Conservation (phyloP, 2,797 vertebrate species). For the Borostomias antarcticus region DNA sequence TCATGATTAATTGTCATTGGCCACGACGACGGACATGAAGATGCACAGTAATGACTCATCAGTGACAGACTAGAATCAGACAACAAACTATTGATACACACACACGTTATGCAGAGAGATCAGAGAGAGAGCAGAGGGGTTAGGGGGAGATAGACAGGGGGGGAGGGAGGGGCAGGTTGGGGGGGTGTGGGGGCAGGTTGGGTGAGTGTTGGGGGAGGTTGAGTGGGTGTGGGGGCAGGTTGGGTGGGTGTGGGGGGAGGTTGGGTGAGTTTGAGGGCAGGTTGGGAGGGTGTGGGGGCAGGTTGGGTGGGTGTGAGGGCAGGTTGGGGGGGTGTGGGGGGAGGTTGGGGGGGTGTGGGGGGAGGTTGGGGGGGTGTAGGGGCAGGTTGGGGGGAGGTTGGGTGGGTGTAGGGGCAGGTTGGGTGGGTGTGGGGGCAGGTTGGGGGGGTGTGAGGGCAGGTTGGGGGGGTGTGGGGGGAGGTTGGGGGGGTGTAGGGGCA, state of each 20-base stretch:
- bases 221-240: too few species aligned
- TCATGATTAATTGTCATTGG: constrained; percentile 45
- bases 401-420: not conserved
- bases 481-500: not conserved
- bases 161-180: not conserved
- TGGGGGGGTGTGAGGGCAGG: too few species aligned
- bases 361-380: too few species aligned
- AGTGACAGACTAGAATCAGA: not conserved
- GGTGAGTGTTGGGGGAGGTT: too few species aligned
- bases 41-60: not conserved
- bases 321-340: constrained; percentile 31
- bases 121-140: not conserved
- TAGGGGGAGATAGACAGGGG: too few species aligned
- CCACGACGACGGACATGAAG: not conserved
- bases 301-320: constrained; percentile 14
- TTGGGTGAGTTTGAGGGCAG: too few species aligned
- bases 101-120: not conserved
- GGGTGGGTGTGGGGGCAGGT: constrained; percentile 27
- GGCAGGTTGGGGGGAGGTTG: too few species aligned
- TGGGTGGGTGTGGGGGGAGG: too few species aligned
- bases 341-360: not conserved
- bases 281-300: not conserved
- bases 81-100: not conserved
- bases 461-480: not conserved
- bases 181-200: not conserved